Conservation (phyloP, 2,888 invertebrate genomes). For the Eilema griseolum region DNA sequence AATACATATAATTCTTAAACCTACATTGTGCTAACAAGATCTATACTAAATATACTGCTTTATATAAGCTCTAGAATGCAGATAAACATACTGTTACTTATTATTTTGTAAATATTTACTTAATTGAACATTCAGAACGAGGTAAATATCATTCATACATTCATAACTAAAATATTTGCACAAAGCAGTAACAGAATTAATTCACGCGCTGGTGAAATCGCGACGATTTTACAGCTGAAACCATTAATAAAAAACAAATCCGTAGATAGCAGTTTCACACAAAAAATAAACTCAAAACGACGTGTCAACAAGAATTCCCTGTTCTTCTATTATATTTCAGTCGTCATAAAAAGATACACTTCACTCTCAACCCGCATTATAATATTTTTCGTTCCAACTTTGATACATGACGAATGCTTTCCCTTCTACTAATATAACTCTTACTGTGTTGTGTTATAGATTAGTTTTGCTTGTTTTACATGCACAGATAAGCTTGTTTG, state of each 20-base stretch:
- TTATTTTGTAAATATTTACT: too few relatives aligned
- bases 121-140: too few relatives aligned
- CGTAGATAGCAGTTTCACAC: not conserved
- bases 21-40: too few relatives aligned
- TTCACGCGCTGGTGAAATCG: not conserved
- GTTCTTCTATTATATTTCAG: slow-evolving; percentile 49
- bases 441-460: slow-evolving; percentile 26
- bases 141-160: too few relatives aligned
- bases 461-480: slow-evolving; percentile 22
- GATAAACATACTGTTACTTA: too few relatives aligned
- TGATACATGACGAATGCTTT: slow-evolving; percentile 43
- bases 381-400: slow-evolving; percentile 51
- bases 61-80: too few relatives aligned
- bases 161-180: too few relatives aligned
- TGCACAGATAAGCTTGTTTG: slow-evolving; percentile 29
- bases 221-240: not conserved
- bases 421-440: slow-evolving; percentile 1
- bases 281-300: slow-evolving; percentile 38
- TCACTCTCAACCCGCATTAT: slow-evolving; percentile 49
- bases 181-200: too few relatives aligned
- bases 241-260: not conserved
- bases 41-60: too few relatives aligned
- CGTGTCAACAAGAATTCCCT: slow-evolving; percentile 36
- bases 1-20: too few relatives aligned
- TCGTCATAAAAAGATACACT: slow-evolving; percentile 50